phyloP scores from a whole-genome alignment of 1,140 invertebrate species.

The Aphidius gifuensis region DNA sequence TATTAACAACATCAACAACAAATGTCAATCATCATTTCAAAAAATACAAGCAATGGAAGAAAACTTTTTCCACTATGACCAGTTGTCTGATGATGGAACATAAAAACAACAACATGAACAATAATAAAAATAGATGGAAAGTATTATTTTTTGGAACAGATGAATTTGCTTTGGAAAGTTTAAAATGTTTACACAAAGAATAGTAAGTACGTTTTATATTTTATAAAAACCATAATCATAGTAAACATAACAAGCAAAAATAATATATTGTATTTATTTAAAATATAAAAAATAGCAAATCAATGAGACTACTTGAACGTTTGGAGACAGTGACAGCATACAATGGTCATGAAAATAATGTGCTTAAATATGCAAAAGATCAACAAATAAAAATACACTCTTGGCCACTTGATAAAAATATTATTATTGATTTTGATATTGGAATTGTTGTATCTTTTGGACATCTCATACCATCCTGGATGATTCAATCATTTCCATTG shows the following conservation, averaged over 20 bases:
- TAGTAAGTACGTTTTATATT: conserved; percentile 50
- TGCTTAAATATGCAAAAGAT: conserved; percentile 55
- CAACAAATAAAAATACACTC: conserved; percentile 53
- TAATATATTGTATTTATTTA: too few species aligned
- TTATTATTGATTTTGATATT: conserved; percentile 57
- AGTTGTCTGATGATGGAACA: too few species aligned
- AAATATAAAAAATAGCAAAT: conserved; percentile 22
- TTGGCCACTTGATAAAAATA: conserved; percentile 56
- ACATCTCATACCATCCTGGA: conserved; percentile 62
- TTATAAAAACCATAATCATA: conserved; percentile 1
- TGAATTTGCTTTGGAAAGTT: conserved; percentile 64
- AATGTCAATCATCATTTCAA: too few species aligned
- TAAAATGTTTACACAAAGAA: conserved; percentile 53
- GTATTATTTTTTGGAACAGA: conserved; percentile 70
- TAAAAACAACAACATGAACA: too few species aligned
- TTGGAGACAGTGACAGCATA: conserved; percentile 63
- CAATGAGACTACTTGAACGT: conserved; percentile 29
- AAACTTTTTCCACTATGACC: too few species aligned
- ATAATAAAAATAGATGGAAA: conserved; percentile 46
- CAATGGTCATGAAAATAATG: conserved; percentile 54
- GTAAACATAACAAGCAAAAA: conserved; percentile 2
- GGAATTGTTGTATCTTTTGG: conserved; percentile 73
- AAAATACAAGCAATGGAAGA: too few species aligned
- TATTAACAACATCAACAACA: too few species aligned
- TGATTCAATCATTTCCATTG: conserved; percentile 65